Conservation (phyloP, 1,140 invertebrate genomes). For the Lasioglossum baleicum region DNA sequence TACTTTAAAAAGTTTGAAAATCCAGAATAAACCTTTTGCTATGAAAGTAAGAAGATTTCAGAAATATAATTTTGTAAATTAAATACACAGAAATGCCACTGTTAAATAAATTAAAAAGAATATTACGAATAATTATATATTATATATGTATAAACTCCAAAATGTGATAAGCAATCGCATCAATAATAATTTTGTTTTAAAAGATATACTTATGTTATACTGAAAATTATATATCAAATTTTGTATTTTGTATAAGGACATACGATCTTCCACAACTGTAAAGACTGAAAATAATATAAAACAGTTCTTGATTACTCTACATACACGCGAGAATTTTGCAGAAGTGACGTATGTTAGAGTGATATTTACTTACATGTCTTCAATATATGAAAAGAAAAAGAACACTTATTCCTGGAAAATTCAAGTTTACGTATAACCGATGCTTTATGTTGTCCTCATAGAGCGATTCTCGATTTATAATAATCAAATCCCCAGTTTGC, state of each 20-base stretch:
- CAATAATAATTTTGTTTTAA: background rate
- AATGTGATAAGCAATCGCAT: background rate
- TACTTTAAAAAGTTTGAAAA: background rate
- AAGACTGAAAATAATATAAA: conserved; percentile 9
- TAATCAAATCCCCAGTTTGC: background rate
- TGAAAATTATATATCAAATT: background rate
- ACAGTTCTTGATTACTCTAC: conserved; percentile 33
- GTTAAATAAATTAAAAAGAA: conserved; percentile 18
- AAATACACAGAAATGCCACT: conserved; percentile 31
- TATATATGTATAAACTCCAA: background rate
- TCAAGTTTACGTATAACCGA: background rate
- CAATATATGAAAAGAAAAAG: conserved; percentile 27
- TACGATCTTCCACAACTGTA: background rate
- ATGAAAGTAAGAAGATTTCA: background rate
- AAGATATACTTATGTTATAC: background rate
- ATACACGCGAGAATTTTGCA: conserved; percentile 3
- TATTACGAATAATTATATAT: background rate
- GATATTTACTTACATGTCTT: conserved; percentile 31
- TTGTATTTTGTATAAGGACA: background rate
- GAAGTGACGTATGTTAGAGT: conserved; percentile 20
- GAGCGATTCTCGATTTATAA: conserved; percentile 12
- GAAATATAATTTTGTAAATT: conserved; percentile 26
- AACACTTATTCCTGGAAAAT: conserved; percentile 12
- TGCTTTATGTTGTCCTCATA: background rate
- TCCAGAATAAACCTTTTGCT: conserved; percentile 12